A percentile compares a stretch with the other conserved stretches of the same genome.
These are phyloP conservation scores for Octodon degus DNA, from an alignment of 2,113 vertebrate genomes.

Conservation along the genomic window DNA sequence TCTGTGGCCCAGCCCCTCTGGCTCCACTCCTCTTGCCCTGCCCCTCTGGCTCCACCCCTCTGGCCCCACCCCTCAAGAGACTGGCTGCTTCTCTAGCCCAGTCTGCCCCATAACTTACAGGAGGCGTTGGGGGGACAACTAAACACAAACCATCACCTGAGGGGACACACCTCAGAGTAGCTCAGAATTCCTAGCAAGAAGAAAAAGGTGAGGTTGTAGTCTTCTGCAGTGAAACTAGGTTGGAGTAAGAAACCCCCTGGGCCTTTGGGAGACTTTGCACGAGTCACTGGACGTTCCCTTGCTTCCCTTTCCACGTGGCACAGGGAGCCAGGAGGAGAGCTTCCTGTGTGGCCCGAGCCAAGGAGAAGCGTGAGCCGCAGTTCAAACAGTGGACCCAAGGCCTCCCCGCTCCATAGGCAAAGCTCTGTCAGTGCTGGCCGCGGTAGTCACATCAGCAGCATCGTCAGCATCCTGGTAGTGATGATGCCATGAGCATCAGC, in stretches of 20 bases:
- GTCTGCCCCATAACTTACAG: no score
- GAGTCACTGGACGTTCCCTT: not conserved
- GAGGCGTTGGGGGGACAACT: no score
- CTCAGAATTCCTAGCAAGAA: not conserved
- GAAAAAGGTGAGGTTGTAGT: not conserved
- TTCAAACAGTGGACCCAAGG: not conserved
- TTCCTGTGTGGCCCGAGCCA: not conserved
- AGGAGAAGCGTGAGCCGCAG: not conserved
- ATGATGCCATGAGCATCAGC: not conserved
- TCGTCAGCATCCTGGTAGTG: no score
- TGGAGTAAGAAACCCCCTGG: not conserved
- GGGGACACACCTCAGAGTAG: not conserved
- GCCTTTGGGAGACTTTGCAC: not conserved
- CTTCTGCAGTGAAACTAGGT: not conserved
- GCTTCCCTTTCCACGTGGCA: not conserved
- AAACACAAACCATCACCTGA: not conserved
- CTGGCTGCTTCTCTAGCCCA: no score
- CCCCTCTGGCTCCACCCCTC: no score
- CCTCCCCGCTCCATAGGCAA: not conserved
- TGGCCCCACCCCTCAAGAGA: no score
- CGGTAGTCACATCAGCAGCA: no score
- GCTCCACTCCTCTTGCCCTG: no score
- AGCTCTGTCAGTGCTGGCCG: not conserved
- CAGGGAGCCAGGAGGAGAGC: not conserved
- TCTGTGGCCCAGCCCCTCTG: no score